Percentiles rank a stretch among this genome's conserved stretches.
These are phyloP conservation scores for Cephonodes hylas DNA, from an alignment of 2,888 invertebrate species.

Conservation along the genomic window DNA sequence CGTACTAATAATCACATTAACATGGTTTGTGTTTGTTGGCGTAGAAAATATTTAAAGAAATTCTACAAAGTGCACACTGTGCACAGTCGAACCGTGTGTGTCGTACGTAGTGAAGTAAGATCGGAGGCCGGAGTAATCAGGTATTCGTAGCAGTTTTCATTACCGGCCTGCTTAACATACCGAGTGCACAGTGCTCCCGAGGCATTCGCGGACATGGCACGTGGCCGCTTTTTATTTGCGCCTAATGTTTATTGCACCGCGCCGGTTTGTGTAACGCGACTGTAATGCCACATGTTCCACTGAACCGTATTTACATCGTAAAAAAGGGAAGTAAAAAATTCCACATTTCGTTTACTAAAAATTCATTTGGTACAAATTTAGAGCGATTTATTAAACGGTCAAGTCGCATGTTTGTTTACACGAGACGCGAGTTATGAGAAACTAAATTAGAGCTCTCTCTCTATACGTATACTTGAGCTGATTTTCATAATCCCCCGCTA, in stretches of 20 bases:
- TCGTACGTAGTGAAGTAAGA: conserved; percentile 13
- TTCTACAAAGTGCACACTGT: conserved; percentile 18
- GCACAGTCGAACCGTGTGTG: conserved; percentile 12
- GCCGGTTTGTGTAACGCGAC: conserved; percentile 10
- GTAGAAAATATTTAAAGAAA: background rate
- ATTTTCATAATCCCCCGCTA: conserved; percentile 60
- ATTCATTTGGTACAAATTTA: background rate
- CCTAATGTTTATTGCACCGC: conserved; percentile 26
- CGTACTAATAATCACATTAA: too few relatives aligned
- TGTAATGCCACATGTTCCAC: conserved; percentile 9
- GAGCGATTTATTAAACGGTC: background rate
- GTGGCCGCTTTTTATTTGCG: conserved; percentile 30
- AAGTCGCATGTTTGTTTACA: conserved; percentile 6
- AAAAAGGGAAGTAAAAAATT: background rate
- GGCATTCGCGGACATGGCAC: conserved; percentile 15
- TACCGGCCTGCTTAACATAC: conserved; percentile 69
- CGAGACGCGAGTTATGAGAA: conserved; percentile 25
- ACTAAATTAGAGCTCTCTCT: conserved; percentile 48
- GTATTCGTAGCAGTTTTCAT: conserved; percentile 61
- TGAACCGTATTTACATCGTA: conserved; percentile 6
- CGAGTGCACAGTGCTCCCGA: conserved; percentile 24
- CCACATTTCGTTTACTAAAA: conserved; percentile 1
- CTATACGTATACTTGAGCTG: conserved; percentile 51
- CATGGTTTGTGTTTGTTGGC: too few relatives aligned
- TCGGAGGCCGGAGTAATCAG: conserved; percentile 43